phyloP scores from a whole-genome alignment of 2,113 vertebrate genomes.

The Picathartes gymnocephalus region DNA sequence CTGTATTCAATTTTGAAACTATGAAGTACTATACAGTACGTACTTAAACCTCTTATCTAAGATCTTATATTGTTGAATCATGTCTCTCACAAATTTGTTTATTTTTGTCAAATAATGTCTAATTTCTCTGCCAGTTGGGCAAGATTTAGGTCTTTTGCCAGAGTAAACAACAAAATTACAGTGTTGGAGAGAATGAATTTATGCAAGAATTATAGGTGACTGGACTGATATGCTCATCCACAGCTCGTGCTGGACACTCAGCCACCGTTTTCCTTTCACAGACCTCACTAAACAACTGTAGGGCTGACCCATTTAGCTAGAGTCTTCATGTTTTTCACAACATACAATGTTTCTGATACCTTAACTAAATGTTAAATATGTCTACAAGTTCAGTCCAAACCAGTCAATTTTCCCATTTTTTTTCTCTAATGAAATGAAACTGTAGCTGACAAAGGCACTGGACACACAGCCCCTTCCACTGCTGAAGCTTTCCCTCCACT shows the following conservation, averaged over 20 bases:
- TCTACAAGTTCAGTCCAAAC: background rate
- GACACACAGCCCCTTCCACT: background rate
- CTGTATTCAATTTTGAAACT: conserved; percentile 52
- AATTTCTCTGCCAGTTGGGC: background rate
- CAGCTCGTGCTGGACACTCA: background rate
- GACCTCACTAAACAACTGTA: background rate
- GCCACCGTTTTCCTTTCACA: background rate
- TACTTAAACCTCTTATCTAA: conserved; percentile 45
- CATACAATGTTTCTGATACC: background rate
- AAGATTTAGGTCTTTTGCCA: background rate
- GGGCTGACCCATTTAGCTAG: background rate
- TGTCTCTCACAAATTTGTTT: conserved; percentile 1
- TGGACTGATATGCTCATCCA: background rate
- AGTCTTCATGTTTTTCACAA: background rate
- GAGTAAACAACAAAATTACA: background rate
- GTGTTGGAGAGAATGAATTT: background rate
- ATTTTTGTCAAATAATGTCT: background rate
- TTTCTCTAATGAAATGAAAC: background rate
- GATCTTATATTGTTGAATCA: conserved; percentile 18
- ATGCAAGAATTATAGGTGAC: background rate
- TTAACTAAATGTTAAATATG: background rate
- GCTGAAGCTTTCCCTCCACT: background rate
- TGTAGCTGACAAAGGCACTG: background rate
- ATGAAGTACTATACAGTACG: conserved; percentile 15
- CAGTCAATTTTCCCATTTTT: background rate